These are phyloP conservation scores for Drosophila gaucha DNA, from an alignment of 2,888 invertebrate species.

Conservation along the genomic window DNA sequence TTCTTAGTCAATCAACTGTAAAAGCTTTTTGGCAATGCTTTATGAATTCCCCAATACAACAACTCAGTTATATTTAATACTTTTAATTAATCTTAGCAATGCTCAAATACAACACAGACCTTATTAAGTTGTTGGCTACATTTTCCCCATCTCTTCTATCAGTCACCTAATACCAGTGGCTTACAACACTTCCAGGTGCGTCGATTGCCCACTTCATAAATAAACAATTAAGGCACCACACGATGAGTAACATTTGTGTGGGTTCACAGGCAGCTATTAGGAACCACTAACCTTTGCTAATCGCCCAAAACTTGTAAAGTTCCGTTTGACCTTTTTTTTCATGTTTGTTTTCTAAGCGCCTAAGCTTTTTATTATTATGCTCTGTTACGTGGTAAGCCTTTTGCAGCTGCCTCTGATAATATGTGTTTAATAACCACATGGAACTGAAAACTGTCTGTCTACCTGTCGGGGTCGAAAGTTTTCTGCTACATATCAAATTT, in stretches of 20 bases:
- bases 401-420: slow-evolving; percentile 35
- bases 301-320: slow-evolving; percentile 29
- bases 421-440: slow-evolving; percentile 45
- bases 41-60: background rate
- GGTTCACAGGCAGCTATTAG: slow-evolving; percentile 50
- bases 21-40: background rate
- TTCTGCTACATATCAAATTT: slow-evolving; percentile 54
- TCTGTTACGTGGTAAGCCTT: slow-evolving; percentile 6
- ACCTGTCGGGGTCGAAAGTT: slow-evolving; percentile 13
- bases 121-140: background rate
- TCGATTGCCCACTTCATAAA: slow-evolving; percentile 53
- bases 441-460: slow-evolving; percentile 29
- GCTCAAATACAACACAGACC: background rate
- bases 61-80: background rate
- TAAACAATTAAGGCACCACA: slow-evolving; percentile 64
- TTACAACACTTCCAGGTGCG: slow-evolving; percentile 30
- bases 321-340: slow-evolving; percentile 12
- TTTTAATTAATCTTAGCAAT: background rate
- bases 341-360: background rate
- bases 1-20: background rate
- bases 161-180: slow-evolving; percentile 21
- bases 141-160: background rate
- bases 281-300: slow-evolving; percentile 31
- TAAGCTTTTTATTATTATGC: slow-evolving; percentile 25
- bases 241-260: slow-evolving; percentile 50